Evolutionary conservation across 2,888 invertebrate genomes (phyloP).

Genomic region (Drosophila birchii): DNA sequence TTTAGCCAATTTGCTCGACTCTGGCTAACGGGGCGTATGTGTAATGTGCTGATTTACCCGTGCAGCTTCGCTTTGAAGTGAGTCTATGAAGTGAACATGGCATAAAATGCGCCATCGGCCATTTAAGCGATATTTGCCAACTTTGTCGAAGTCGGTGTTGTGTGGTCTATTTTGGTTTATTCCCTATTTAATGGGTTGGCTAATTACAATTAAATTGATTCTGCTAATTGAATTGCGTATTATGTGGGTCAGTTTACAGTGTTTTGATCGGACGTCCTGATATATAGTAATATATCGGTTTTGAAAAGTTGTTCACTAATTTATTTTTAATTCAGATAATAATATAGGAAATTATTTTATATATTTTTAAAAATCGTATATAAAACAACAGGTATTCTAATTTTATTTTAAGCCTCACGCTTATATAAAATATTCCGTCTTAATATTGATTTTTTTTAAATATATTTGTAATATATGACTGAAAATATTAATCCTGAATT

Average conservation of each 20-base stretch:
- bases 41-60: conserved; percentile 27
- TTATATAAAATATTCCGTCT: too few relatives aligned
- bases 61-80: conserved; percentile 33
- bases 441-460: too few relatives aligned
- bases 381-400: too few relatives aligned
- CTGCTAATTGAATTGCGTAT: conserved; percentile 30
- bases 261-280: neutral
- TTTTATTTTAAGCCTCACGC: too few relatives aligned
- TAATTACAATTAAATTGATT: conserved; percentile 38
- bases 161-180: conserved; percentile 7
- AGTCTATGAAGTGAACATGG: conserved; percentile 15
- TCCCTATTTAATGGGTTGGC: conserved; percentile 29
- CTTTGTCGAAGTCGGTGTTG: conserved; percentile 1
- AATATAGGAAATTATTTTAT: neutral
- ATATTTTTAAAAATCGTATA: neutral
- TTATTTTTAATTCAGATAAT: neutral
- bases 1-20: conserved; percentile 46
- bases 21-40: conserved; percentile 36
- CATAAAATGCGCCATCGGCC: conserved; percentile 29
- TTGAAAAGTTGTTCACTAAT: neutral
- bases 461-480: too few relatives aligned
- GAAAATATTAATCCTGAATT: neutral
- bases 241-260: conserved; percentile 15
- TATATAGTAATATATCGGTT: neutral
- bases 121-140: conserved; percentile 31